These are phyloP conservation scores for Acipenser ruthenus DNA, from an alignment of 2,797 vertebrate species.

Conservation along the genomic window DNA sequence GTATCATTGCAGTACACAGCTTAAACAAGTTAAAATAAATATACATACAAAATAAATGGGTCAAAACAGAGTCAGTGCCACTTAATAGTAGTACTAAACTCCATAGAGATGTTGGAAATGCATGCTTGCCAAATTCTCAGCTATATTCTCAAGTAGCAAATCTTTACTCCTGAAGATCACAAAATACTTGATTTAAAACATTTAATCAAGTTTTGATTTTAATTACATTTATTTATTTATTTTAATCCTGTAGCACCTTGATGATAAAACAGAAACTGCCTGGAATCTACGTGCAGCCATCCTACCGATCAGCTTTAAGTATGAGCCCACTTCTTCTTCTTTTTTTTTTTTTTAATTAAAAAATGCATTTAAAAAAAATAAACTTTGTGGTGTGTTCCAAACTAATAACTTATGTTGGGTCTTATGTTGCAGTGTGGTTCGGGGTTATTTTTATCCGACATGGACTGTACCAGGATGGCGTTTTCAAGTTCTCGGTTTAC, in stretches of 20 bases:
- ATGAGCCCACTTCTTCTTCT: slow-evolving; percentile 41
- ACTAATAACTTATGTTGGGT: not conserved
- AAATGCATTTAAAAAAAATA: not conserved
- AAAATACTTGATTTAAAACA: no score
- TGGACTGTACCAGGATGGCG: slow-evolving; percentile 93
- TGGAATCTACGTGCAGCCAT: slow-evolving; percentile 94
- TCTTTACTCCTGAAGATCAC: no score
- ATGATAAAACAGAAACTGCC: slow-evolving; percentile 96
- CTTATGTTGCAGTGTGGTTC: slow-evolving; percentile 81
- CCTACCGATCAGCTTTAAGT: slow-evolving; percentile 91
- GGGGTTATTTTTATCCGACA: slow-evolving; percentile 97
- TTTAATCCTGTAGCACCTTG: slow-evolving; percentile 67
- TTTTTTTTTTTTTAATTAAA: not conserved
- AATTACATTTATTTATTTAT: slow-evolving; percentile 3
- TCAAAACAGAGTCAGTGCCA: no score
- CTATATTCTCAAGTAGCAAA: no score
- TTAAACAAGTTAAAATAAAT: no score
- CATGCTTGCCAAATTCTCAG: no score
- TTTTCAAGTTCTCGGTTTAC: slow-evolving; percentile 98
- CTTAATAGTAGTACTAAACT: no score
- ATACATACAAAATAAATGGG: no score
- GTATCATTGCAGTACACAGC: no score
- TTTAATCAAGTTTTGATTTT: no score
- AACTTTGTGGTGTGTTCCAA: not conserved
- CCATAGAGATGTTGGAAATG: no score